phyloP scores from a whole-genome alignment of 2,113 vertebrate species.

The Dipodomys merriami region DNA sequence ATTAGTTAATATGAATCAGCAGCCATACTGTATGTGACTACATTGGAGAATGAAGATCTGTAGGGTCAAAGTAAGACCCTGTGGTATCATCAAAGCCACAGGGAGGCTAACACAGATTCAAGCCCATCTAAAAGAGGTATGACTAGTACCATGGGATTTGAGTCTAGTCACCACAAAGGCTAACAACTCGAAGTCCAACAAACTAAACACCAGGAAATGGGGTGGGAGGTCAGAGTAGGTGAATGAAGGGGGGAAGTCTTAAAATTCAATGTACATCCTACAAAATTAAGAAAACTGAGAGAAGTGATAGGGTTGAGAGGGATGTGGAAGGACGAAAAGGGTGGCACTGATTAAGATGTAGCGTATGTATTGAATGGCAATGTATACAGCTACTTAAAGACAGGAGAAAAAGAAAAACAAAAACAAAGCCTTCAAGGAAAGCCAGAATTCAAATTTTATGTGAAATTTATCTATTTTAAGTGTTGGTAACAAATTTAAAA shows the following conservation, averaged over 20 bases:
- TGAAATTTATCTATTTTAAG: slow-evolving; percentile 34
- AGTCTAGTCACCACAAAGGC: neutral
- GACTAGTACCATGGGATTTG: neutral
- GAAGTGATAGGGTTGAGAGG: no score
- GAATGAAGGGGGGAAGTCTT: no score
- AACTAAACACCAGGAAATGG: no score
- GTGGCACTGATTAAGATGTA: no score
- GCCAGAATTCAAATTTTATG: neutral
- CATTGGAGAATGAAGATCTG: neutral
- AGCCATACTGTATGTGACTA: neutral
- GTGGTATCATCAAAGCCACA: neutral
- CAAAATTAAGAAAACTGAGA: no score
- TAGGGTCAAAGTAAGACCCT: neutral
- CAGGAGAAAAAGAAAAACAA: no score
- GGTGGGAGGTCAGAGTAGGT: no score
- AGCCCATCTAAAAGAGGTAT: neutral
- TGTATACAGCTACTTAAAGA: no score
- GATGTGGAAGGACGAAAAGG: no score
- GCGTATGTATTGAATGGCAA: no score
- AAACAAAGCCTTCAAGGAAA: neutral
- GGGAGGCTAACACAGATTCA: neutral
- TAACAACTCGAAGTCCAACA: no score
- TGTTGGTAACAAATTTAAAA: neutral
- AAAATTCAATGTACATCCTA: no score
- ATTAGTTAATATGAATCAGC: neutral